Percentiles rank a stretch among this genome's conserved stretches.
Evolutionary conservation across 2,888 invertebrate genomes (phyloP).

Genomic region (Smittia sp.): DNA sequence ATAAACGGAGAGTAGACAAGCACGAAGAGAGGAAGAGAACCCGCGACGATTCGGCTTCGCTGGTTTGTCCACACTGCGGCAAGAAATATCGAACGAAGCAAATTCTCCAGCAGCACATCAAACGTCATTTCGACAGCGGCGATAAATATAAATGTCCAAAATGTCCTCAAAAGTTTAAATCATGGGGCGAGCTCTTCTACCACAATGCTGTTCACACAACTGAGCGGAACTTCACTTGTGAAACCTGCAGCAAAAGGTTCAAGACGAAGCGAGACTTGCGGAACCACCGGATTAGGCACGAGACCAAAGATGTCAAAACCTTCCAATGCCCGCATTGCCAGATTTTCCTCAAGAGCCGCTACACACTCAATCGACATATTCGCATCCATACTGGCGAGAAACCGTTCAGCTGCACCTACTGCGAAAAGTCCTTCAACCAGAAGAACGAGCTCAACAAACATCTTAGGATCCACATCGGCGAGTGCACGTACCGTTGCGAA

Average conservation of each 20-base stretch:
- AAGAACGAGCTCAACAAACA: slow-evolving; percentile 7
- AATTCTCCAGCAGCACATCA: not conserved
- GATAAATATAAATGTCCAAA: not conserved
- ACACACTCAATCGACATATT: slow-evolving; percentile 13
- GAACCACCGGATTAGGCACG: not conserved
- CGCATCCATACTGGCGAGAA: not conserved
- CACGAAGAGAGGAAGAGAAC: not conserved
- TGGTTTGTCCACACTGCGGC: not conserved
- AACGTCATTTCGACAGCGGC: not conserved
- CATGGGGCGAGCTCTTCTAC: not conserved
- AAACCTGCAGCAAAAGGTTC: not conserved
- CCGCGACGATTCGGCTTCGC: not conserved
- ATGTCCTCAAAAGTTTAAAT: not conserved
- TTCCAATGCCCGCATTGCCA: not conserved
- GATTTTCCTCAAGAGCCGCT: not conserved
- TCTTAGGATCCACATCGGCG: slow-evolving; percentile 1
- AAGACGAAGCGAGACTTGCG: not conserved
- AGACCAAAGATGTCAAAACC: not conserved
- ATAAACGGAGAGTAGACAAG: not conserved
- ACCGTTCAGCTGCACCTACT: not conserved
- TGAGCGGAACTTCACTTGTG: not conserved
- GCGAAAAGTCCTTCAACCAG: not conserved
- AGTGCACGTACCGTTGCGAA: not conserved
- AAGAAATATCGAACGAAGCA: not conserved
- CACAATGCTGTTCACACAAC: slow-evolving; percentile 14